Evolutionary conservation across 2,888 invertebrate genomes (phyloP).

Genomic region (Falcaria lacertinaria): DNA sequence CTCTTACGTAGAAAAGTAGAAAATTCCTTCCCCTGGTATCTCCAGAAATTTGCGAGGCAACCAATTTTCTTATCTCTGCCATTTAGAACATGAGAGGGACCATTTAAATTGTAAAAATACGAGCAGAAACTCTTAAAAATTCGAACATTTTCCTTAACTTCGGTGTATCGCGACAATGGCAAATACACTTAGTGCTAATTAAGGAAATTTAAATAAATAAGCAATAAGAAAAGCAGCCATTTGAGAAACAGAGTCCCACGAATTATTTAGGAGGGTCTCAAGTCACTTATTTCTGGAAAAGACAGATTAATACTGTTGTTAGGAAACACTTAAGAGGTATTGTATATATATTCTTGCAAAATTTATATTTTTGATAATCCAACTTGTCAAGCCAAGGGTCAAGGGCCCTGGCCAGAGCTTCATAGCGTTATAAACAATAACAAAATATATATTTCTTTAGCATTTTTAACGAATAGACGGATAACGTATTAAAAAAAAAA

Average conservation of each 20-base stretch:
- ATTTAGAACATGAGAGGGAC: not conserved
- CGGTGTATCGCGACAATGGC: slow-evolving; percentile 15
- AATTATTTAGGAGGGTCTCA: slow-evolving; percentile 16
- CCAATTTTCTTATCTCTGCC: not conserved
- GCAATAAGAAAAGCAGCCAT: slow-evolving; percentile 34
- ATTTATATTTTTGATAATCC: too few species aligned
- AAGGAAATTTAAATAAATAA: slow-evolving; percentile 49
- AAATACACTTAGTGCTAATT: slow-evolving; percentile 37
- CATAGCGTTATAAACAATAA: too few species aligned
- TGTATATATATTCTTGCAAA: too few species aligned
- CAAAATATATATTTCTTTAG: too few species aligned
- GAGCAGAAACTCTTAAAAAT: slow-evolving; percentile 5
- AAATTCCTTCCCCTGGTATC: not conserved
- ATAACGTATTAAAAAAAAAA: too few species aligned
- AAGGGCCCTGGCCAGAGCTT: too few species aligned
- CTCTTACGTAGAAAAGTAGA: too few species aligned
- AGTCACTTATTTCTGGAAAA: not conserved
- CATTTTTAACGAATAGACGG: too few species aligned
- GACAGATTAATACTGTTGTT: not conserved
- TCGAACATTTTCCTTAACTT: not conserved
- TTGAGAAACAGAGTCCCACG: slow-evolving; percentile 15
- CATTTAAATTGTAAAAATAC: slow-evolving; percentile 2
- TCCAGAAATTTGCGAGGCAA: not conserved
- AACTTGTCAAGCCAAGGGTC: too few species aligned
- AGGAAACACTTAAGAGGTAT: too few species aligned